Percentiles rank a stretch among this genome's conserved stretches.
Conservation (phyloP, 2,797 vertebrate genomes). For the Zalophus californianus region DNA sequence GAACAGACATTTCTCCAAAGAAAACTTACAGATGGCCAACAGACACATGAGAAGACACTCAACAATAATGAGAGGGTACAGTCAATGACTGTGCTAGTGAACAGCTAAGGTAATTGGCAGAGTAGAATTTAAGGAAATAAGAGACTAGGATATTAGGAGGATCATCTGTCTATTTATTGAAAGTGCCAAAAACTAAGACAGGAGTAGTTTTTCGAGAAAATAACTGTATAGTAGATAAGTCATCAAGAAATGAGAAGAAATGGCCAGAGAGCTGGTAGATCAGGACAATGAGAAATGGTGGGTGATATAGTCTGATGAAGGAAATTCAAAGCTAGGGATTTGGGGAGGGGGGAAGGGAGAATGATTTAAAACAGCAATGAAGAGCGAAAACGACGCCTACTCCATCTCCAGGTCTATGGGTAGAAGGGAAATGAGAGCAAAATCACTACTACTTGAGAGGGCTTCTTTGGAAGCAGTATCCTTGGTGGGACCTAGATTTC, state of each 20-base stretch:
- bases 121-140: constrained; percentile 32
- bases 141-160: background rate
- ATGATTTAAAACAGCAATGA: constrained; percentile 45
- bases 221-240: constrained; percentile 21
- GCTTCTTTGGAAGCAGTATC: background rate
- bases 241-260: constrained; percentile 54
- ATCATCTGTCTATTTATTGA: background rate
- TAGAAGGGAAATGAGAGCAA: constrained; percentile 16
- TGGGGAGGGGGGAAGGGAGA: background rate
- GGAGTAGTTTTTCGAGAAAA: constrained; percentile 4
- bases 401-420: background rate
- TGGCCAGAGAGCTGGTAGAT: background rate
- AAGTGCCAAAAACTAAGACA: constrained; percentile 9
- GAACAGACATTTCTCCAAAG: background rate
- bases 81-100: background rate
- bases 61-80: background rate
- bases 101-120: background rate
- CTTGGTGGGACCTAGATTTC: constrained; percentile 23
- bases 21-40: background rate
- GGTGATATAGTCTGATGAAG: background rate
- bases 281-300: background rate
- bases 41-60: background rate
- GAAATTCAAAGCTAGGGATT: constrained; percentile 1
- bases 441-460: background rate
- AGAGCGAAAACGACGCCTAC: background rate